Base-by-base conservation (phyloP, 2,888 invertebrate species). In the Drosophila bunnanda region DNA sequence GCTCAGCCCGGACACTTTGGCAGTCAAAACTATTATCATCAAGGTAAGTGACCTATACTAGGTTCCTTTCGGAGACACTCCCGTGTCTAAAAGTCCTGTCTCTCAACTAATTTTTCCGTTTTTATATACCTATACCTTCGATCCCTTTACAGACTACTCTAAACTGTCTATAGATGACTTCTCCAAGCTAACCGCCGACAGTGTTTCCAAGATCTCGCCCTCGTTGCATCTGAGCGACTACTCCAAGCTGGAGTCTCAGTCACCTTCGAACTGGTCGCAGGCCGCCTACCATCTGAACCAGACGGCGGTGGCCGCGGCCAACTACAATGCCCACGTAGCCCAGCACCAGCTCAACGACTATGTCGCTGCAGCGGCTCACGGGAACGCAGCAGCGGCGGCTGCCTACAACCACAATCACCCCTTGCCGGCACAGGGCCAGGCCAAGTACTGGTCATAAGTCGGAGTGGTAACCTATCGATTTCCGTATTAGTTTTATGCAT, bases 91-190 rank as follows among this genome's bases (percentile, higher is more conserved):
- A 13, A 46, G 46, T 10, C 17, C 28, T 17, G 1, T 32, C 8
- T 9, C 6, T 20, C 9, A 32, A 13, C 28, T 30, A 50, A 20
- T 13, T 0, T 13, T 4, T 4, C 4, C 30, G 13, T 13, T 8
- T 17, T 13, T 20, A 7, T 48, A 30, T n/a, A 48, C 12, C 8
- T 2, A 5, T 25, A 3, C 22, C 10, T 36, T 25, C 38, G 4
- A 30, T 53, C 4, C 7, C 1, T 8, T n/a, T 30, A 2, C 53
- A 92, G 94, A 94, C 83, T 94, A 94, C 36, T 93, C 94, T 17
- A 95, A 95, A 76, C 89, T 93, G 50, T 86, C 90, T 38, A 92
- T 93, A 43, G 93, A 93, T 72, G 91, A 93, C 44, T 92, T 94
- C 75, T 93, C 94, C 1, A 94, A 94, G 67, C 79, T 92, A 12